Evolutionary conservation across 1,140 invertebrate genomes (phyloP), one percentile per base, ranked within the genome.

Genomic region (Littorina saxatilis): DNA sequence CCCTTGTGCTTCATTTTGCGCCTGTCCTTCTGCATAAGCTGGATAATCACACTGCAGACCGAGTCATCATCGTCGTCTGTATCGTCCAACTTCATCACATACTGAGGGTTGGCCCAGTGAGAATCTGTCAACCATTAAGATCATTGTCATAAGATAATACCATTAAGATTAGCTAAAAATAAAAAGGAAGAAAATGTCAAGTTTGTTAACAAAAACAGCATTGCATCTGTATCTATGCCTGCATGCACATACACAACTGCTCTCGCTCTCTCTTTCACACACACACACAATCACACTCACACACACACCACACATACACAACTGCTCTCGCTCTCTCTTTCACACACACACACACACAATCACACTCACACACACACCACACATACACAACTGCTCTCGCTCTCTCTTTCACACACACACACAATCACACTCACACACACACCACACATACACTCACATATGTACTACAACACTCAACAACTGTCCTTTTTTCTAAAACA

Each of bases 31-130:
- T 95, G 94, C 92, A 95, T 94, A 2, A 99, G 92, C 0, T 96
- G 97, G 40, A 98, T 95, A 87, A 99, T 98, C 35, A 95, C 95
- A 2, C 98, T 99, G 94, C 98, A 99, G 81, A 97, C 96, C 82
- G 95, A 95, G 50, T 93, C 92, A n/a, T 91, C 88, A 84, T 93
- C 92, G 82, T 93, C 92, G 91, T 99, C 98, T 0, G 96, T 95
- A 91, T 97, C 96, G 27, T 95, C 95, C 43, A 99, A 91, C 0
- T 95, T 96, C 39, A 99, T 95, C 13, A 95, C 95, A 91, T 98
- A 99, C 90, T 99, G 98, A 0, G 98, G 98, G 93, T 99, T 99
- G 84, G 95, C 95, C 93, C 95, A 96, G 93, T 99, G 99, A 0
- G 97, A 96, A 66, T 98, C 97, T 95, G 87, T 0, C 83, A 84